Evolutionary conservation across 2,888 invertebrate species (phyloP).

Genomic region (Autographa gamma): DNA sequence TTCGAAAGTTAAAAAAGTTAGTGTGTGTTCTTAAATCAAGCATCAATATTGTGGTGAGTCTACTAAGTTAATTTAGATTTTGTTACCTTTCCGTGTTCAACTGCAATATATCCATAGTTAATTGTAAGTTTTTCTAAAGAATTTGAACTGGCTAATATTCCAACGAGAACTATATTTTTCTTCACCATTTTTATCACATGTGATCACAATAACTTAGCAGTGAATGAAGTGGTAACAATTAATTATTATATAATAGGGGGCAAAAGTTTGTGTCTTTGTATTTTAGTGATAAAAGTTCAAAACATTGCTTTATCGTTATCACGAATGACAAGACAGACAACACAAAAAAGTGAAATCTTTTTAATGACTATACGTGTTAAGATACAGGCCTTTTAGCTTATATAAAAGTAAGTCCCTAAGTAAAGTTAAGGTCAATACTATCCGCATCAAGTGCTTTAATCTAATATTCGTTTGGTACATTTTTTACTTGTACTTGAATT

Average conservation of each 20-base stretch:
- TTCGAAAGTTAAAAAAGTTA: too few relatives aligned
- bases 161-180: conserved; percentile 72
- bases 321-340: background rate
- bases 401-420: too few relatives aligned
- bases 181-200: conserved; percentile 63
- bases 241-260: background rate
- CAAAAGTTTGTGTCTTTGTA: background rate
- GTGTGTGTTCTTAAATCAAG: background rate
- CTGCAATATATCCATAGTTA: conserved; percentile 87
- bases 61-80: background rate
- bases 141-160: conserved; percentile 71
- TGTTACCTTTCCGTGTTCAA: conserved; percentile 89
- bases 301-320: background rate
- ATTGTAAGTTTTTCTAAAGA: conserved; percentile 69
- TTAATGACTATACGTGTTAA: background rate
- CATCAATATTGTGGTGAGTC: background rate
- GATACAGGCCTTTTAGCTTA: background rate
- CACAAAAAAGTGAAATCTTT: background rate
- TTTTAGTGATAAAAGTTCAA: conserved; percentile 10
- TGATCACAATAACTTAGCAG: background rate
- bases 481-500: too few relatives aligned
- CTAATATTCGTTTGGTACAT: too few relatives aligned
- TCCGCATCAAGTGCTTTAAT: too few relatives aligned
- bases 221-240: background rate
- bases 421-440: too few relatives aligned